phyloP scores from a whole-genome alignment of 2,888 invertebrate genomes.

The Ophioninae sp. region DNA sequence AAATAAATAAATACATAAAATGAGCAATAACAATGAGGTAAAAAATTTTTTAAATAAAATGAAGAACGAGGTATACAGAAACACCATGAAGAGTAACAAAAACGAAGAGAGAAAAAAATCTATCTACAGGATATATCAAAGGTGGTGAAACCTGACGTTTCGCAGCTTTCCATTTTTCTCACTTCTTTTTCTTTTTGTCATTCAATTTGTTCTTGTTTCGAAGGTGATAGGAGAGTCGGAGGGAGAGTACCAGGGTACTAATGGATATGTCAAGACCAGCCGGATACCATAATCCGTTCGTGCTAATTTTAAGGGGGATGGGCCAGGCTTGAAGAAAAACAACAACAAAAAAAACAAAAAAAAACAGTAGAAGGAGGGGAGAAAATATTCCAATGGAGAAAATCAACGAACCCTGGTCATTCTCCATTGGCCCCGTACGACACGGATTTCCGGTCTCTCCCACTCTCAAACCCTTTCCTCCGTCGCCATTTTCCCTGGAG shows the following conservation, averaged over 20 bases:
- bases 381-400: constrained; percentile 31
- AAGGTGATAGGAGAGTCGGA: constrained; percentile 27
- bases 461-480: constrained; percentile 29
- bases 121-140: constrained; percentile 14
- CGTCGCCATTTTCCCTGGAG: constrained; percentile 34
- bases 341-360: neutral
- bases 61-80: neutral
- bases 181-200: neutral
- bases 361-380: neutral
- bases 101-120: neutral
- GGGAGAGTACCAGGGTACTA: constrained; percentile 51
- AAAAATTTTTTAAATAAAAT: constrained; percentile 5
- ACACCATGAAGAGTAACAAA: neutral
- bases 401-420: constrained; percentile 47
- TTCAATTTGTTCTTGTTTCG: neutral
- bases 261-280: constrained; percentile 72
- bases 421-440: constrained; percentile 17
- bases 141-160: neutral
- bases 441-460: neutral
- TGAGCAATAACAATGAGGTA: too few species aligned
- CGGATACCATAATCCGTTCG: constrained; percentile 69
- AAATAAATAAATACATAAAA: too few species aligned
- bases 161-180: neutral
- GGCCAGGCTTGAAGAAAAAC: neutral
- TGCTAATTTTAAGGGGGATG: constrained; percentile 68